Conservation (phyloP, 2,888 invertebrate genomes). For the Caenorhabditis angaria region DNA sequence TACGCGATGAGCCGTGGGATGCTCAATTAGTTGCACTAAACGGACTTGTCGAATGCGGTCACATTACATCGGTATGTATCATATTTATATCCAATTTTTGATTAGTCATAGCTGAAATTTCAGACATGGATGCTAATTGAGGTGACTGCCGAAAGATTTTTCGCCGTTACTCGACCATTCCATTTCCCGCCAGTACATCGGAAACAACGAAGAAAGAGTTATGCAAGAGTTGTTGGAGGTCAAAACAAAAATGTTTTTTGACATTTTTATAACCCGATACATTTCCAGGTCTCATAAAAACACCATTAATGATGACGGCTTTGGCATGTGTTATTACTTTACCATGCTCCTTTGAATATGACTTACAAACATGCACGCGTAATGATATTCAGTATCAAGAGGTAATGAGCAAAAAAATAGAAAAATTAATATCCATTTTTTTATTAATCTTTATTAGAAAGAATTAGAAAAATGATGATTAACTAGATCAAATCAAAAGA, state of each 20-base stretch:
- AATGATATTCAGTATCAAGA: conserved; percentile 29
- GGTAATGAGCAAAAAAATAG: conserved; percentile 11
- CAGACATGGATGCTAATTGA: conserved; percentile 66
- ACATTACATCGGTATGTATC: conserved; percentile 55
- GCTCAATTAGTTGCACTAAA: conserved; percentile 41
- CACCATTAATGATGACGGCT: conserved; percentile 55
- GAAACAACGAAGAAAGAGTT: conserved; percentile 42
- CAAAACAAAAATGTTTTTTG: conserved; percentile 3
- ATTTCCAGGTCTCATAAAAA: conserved; percentile 49
- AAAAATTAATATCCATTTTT: conserved; percentile 11
- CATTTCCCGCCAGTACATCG: conserved; percentile 35
- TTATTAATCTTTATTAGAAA: too few relatives aligned
- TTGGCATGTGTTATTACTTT: conserved; percentile 55
- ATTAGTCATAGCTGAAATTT: conserved; percentile 8
- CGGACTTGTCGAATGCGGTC: conserved; percentile 58
- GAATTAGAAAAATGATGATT: conserved; percentile 1
- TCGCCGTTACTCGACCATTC: conserved; percentile 61
- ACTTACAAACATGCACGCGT: conserved; percentile 38
- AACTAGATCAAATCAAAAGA: not conserved
- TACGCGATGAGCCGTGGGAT: conserved; percentile 48
- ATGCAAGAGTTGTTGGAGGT: conserved; percentile 47
- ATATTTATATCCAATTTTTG: not conserved
- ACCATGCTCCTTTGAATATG: conserved; percentile 59
- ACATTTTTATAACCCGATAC: conserved; percentile 12
- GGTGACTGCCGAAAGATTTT: conserved; percentile 59